Evolutionary conservation across 2,113 vertebrate genomes (phyloP), one percentile per base, ranked within the genome.

Genomic region (Macquaria australasica): DNA sequence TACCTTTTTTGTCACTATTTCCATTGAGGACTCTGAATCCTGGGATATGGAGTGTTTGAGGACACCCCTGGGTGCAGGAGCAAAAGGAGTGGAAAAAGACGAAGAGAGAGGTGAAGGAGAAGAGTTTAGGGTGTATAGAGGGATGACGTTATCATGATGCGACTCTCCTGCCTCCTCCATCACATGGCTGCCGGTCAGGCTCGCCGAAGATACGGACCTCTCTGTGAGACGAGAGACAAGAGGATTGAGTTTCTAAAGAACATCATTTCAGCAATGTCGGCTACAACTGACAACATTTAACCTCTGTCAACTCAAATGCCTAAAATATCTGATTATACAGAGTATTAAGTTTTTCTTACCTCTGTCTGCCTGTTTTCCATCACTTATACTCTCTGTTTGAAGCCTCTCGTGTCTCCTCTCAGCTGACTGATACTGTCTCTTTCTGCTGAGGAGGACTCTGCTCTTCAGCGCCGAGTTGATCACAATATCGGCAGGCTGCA

Each of bases 1-100:
- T 70, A 96, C 95, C 93, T 91, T 95, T 93, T 96, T 96, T 34
- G 82, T 81, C 14, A 79, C 41, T 1, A 88, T 94, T 84, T 93
- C 95, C 85, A 81, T 45, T 8, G 88, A 92, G 15, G 45, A 84
- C 55, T 91, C 89, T 1, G 82, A 89, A 62, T 94, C 87, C 0
- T 76, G 79, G 51, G 85, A 91, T 23, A 79, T 14, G 37, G 90
- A 82, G 78, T 92, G 66, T 79, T 84, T 93, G 53, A 94, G 93
- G 59, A 94, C 91, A 14, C 94, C 74, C 41, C 74, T 85, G 9
- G 84, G 87, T 6, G 45, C 34, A 59, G 28, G 69, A 60, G 66
- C 51, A 66, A 51, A 51, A 37, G 83, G 80, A 31, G 70, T 67
- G 12, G 68, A 69, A 45, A 67, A 39, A 25, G 86, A 59, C 18